Conservation (phyloP, 2,888 invertebrate genomes). For the Xanthia icteritia region DNA sequence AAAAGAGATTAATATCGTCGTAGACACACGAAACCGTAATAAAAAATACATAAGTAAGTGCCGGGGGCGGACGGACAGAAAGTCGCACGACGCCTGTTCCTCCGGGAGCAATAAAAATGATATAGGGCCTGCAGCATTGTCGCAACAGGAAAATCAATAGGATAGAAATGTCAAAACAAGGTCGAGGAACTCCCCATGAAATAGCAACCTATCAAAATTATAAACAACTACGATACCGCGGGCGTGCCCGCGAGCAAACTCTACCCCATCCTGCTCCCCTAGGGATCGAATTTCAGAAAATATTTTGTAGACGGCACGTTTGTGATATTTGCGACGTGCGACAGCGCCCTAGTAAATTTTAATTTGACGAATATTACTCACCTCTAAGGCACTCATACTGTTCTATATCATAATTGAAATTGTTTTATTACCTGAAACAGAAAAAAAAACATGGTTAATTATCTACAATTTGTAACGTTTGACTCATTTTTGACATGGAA, state of each 20-base stretch:
- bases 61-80: conserved; percentile 76
- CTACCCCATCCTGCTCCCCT: conserved; percentile 32
- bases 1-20: conserved; percentile 73
- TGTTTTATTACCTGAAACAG: conserved; percentile 67
- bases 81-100: conserved; percentile 76
- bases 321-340: conserved; percentile 32
- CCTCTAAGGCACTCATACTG: conserved; percentile 25
- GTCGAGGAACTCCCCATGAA: conserved; percentile 67
- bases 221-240: conserved; percentile 45
- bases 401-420: conserved; percentile 16
- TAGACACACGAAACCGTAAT: conserved; percentile 78
- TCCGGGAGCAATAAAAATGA: conserved; percentile 84
- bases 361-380: conserved; percentile 47
- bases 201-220: conserved; percentile 63
- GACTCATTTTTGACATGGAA: conserved; percentile 40
- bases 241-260: conserved; percentile 34
- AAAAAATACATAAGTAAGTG: conserved; percentile 82
- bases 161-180: conserved; percentile 80
- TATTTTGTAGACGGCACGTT: conserved; percentile 36
- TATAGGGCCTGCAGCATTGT: conserved; percentile 79
- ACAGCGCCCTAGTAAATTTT: conserved; percentile 12
- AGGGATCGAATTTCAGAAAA: conserved; percentile 50
- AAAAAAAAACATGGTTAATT: conserved; percentile 48
- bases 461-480: conserved; percentile 23
- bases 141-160: conserved; percentile 80